A percentile compares a stretch with the other conserved stretches of the same genome.
Conservation (phyloP, 2,797 vertebrate species). For the Myoxocephalus aenaeus region DNA sequence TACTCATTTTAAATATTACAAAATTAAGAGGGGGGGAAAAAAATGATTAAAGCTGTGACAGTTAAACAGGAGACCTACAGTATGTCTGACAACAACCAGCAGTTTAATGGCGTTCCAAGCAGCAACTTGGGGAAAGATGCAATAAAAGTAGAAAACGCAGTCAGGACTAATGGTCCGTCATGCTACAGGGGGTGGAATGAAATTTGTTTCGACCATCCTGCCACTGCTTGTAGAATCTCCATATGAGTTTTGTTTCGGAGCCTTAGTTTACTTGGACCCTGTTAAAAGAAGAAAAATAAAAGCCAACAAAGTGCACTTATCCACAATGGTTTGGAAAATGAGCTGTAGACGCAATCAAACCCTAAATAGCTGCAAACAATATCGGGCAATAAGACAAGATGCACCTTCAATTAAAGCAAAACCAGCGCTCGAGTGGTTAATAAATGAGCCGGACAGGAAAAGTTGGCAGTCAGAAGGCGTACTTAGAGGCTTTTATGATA, state of each 20-base stretch:
- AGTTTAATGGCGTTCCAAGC: not conserved
- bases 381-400: slow-evolving; percentile 44
- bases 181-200: slow-evolving; percentile 1
- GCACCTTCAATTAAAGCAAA: slow-evolving; percentile 43
- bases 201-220: slow-evolving; percentile 22
- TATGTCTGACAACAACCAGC: not conserved
- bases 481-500: slow-evolving; percentile 37
- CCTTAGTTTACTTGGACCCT: not conserved
- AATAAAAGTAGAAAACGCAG: not conserved
- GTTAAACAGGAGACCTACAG: not conserved
- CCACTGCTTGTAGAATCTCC: slow-evolving; percentile 5
- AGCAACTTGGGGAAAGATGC: not conserved
- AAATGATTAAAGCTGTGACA: not conserved
- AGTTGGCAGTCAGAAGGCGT: slow-evolving; percentile 30
- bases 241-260: slow-evolving; percentile 10
- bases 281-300: not conserved
- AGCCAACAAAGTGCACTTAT: slow-evolving; percentile 1
- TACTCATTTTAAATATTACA: not conserved
- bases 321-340: not conserved
- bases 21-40: not conserved
- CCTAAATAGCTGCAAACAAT: slow-evolving; percentile 43
- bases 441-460: slow-evolving; percentile 33
- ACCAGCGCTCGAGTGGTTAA: slow-evolving; percentile 38
- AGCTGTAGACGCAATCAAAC: slow-evolving; percentile 32
- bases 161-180: slow-evolving; percentile 7